phyloP scores from a whole-genome alignment of 1,140 invertebrate species.

The Archivesica marissinica region DNA sequence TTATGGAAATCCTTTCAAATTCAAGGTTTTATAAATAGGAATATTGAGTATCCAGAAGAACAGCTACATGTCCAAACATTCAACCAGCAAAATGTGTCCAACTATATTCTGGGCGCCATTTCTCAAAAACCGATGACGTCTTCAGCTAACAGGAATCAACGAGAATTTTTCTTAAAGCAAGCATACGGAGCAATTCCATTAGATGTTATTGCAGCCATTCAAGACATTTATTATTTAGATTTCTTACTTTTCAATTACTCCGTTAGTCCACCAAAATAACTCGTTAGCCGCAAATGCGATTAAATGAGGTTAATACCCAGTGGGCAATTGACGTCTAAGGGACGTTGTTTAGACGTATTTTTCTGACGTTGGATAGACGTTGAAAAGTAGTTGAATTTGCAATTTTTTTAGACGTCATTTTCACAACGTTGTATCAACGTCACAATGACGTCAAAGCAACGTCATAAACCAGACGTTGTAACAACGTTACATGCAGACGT shows the following conservation, averaged over 20 bases:
- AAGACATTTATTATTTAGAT: constrained; percentile 22
- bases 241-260: constrained; percentile 39
- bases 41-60: neutral
- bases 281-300: too few species aligned
- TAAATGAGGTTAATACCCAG: too few species aligned
- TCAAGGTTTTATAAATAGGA: constrained; percentile 42
- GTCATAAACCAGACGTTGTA: too few species aligned
- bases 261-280: constrained; percentile 18
- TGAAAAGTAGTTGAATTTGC: too few species aligned
- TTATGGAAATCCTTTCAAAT: constrained; percentile 60
- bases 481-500: too few species aligned
- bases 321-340: too few species aligned
- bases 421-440: too few species aligned
- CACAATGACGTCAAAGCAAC: too few species aligned
- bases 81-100: neutral
- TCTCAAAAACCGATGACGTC: constrained; percentile 25
- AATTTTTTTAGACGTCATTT: too few species aligned
- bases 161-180: neutral
- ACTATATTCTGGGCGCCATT: constrained; percentile 20
- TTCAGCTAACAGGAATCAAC: neutral
- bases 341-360: too few species aligned
- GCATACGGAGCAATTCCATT: neutral
- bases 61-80: neutral
- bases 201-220: neutral
- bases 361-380: too few species aligned